Conservation (phyloP, 2,113 vertebrate species). For the Gambusia holbrooki region DNA sequence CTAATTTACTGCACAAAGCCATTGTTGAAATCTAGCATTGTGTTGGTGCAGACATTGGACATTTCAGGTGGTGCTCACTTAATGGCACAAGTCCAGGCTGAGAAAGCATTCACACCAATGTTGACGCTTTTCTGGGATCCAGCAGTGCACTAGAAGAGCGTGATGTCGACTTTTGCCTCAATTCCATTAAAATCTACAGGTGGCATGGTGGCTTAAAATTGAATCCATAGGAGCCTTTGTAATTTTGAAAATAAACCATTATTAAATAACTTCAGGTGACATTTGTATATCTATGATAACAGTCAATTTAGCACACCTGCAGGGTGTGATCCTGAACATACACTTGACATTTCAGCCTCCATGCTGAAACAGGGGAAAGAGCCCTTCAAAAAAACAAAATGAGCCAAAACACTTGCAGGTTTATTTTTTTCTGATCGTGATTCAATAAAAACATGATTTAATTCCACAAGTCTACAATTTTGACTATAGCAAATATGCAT, state of each 20-base stretch:
- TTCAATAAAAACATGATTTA: conserved; percentile 63
- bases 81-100: conserved; percentile 29
- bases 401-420: conserved; percentile 4
- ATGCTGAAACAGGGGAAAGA: background rate
- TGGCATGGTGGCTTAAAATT: conserved; percentile 27
- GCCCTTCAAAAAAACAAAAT: conserved; percentile 32
- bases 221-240: background rate
- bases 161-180: conserved; percentile 25
- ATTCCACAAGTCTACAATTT: conserved; percentile 56
- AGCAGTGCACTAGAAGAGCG: conserved; percentile 7
- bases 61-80: conserved; percentile 24
- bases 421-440: conserved; percentile 21
- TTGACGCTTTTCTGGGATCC: conserved; percentile 13
- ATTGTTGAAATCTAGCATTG: conserved; percentile 34
- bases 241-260: conserved; percentile 7
- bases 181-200: conserved; percentile 50
- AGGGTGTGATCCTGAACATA: conserved; percentile 21
- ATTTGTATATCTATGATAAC: conserved; percentile 56
- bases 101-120: conserved; percentile 30
- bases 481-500: background rate
- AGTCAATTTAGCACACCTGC: conserved; percentile 30
- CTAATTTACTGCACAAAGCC: conserved; percentile 23
- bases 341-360: conserved; percentile 35
- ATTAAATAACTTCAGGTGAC: background rate
- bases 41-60: conserved; percentile 21